Conservation (phyloP, 2,797 vertebrate genomes). For the Periparus ater region DNA sequence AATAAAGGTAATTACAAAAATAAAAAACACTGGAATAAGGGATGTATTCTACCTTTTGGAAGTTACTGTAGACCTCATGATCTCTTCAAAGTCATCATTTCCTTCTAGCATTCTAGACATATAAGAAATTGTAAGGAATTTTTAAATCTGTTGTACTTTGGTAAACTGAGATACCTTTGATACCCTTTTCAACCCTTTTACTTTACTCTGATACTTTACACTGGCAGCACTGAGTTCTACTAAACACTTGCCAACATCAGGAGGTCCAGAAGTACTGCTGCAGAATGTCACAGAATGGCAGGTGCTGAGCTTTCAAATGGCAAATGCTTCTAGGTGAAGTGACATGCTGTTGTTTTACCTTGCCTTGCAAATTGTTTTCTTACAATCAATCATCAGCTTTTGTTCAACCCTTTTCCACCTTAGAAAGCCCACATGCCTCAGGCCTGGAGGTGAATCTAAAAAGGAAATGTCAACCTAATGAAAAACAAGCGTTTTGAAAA, state of each 20-base stretch:
- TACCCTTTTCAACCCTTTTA: not conserved
- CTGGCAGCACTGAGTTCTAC: not conserved
- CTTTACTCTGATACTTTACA: not conserved
- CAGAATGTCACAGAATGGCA: not conserved
- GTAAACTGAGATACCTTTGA: not conserved
- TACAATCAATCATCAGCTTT: not conserved
- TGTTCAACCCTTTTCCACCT: not conserved
- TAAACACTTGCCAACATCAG: not conserved
- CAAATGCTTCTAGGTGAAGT: not conserved
- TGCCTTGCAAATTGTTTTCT: not conserved
- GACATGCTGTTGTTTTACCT: not conserved
- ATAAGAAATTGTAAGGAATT: not conserved
- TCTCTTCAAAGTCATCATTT: not conserved
- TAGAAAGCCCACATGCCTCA: not conserved
- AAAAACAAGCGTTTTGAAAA: not conserved
- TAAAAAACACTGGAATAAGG: not conserved
- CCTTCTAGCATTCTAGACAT: not conserved
- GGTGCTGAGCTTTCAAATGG: not conserved
- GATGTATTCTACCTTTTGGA: not conserved
- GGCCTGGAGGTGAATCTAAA: not conserved
- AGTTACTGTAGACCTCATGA: not conserved
- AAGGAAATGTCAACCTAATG: not conserved
- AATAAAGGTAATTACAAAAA: not conserved
- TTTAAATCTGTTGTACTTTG: not conserved
- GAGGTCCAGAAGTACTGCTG: not conserved